Conservation (phyloP, 2,113 vertebrate genomes). For the Brachirus orientalis region DNA sequence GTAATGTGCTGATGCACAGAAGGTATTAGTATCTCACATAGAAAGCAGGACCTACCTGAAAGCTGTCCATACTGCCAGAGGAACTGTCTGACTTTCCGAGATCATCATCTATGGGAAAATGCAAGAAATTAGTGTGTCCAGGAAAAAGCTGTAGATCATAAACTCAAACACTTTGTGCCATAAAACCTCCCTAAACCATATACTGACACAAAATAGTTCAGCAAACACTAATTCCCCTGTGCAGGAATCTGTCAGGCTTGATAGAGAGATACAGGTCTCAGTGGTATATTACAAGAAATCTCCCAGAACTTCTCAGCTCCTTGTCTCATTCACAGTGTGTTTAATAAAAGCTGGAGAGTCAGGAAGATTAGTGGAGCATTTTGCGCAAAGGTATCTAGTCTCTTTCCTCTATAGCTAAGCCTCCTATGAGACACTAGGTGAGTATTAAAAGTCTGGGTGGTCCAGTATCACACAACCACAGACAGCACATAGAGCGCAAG, state of each 20-base stretch:
- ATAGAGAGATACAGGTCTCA: constrained; percentile 31
- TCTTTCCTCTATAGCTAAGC: constrained; percentile 45
- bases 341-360: constrained; percentile 56
- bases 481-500: constrained; percentile 6
- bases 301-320: constrained; percentile 25
- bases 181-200: constrained; percentile 34
- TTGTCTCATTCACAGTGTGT: constrained; percentile 18
- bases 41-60: constrained; percentile 84
- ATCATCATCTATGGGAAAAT: constrained; percentile 89
- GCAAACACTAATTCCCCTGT: constrained; percentile 54
- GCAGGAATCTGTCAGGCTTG: constrained; percentile 26
- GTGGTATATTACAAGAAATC: constrained; percentile 25
- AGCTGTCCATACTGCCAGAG: constrained; percentile 92
- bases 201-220: constrained; percentile 40
- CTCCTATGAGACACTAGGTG: constrained; percentile 65
- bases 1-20: background rate
- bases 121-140: constrained; percentile 9
- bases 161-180: constrained; percentile 4
- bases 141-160: background rate
- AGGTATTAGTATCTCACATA: background rate
- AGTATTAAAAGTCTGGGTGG: constrained; percentile 75
- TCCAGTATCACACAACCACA: constrained; percentile 49
- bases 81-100: constrained; percentile 91
- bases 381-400: constrained; percentile 47
- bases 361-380: constrained; percentile 63